Base-by-base conservation (phyloP, 2,797 vertebrate genomes). In the Lepidocolaptes lacrymiger region DNA sequence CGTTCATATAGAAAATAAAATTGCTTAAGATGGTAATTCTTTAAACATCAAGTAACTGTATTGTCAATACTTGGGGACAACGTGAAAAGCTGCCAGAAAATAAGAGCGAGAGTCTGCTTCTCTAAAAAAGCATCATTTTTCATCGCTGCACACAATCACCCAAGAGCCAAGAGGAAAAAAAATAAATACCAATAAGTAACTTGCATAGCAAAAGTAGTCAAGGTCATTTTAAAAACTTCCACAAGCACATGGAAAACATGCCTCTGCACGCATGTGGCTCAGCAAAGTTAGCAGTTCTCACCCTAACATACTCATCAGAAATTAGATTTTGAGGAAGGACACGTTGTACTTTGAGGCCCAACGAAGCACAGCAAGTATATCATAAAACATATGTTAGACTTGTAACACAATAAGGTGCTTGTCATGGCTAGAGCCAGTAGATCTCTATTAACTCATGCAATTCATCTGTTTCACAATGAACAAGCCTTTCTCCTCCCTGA, bases 311-410 rank as follows among this genome's bases (percentile, higher is more conserved):
- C 26, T 66, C n/a, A 28, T 67, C 30, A 84, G 58, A 68, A 86
- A 84, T n/a, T 20, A 49, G 22, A 69, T 44, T 28, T 85, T 73
- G 82, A 90, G 44, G 39, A 88, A 91, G 89, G 61, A 84, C 55
- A 81, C 14, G 3, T 3, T 73, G 79, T 55, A 88, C 73, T 87
- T 30, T 27, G 69, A 89, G 66, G 79, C 58, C 43, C 55, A 95
- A 4, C 0, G 2, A 94, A 88, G 85, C 88, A 80, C 82, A 96
- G 82, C 82, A 85, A 86, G 76, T 28, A 0, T 63, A 79, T 59
- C 13, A 66, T 14, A 90, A 87, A 95, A 89, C 73, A 63, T 81
- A 94, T 56, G 76, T 85, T 74, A 76, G 51, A 62, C 41, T 76
- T 73, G 69, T 73, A 92, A 89, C 27, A 44, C 76, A 93, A 26